These are phyloP conservation scores for Nannoperca australis DNA, from an alignment of 2,797 vertebrate genomes.

Conservation along the genomic window DNA sequence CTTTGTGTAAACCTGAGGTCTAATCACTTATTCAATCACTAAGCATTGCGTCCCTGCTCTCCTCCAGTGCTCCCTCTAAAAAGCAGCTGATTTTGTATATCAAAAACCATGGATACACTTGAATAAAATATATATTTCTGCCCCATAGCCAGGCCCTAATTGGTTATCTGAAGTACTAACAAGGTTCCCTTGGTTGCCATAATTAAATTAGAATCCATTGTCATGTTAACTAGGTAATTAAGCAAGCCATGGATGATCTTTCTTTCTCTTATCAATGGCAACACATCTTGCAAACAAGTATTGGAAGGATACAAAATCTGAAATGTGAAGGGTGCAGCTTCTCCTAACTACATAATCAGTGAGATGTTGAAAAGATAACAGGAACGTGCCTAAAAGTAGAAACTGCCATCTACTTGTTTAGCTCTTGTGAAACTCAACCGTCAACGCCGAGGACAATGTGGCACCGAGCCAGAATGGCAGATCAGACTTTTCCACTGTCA, in stretches of 20 bases:
- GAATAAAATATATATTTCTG: slow-evolving; percentile 61
- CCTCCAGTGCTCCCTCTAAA: slow-evolving; percentile 44
- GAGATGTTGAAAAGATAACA: slow-evolving; percentile 51
- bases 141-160: slow-evolving; percentile 50
- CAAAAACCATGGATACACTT: slow-evolving; percentile 69
- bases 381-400: slow-evolving; percentile 46
- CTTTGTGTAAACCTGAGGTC: slow-evolving; percentile 74
- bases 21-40: slow-evolving; percentile 83
- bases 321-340: slow-evolving; percentile 23
- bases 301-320: slow-evolving; percentile 3
- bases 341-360: slow-evolving; percentile 25
- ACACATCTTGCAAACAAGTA: slow-evolving; percentile 28
- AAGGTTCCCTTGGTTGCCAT: slow-evolving; percentile 57
- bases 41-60: slow-evolving; percentile 67
- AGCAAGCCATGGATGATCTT: slow-evolving; percentile 49
- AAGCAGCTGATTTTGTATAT: slow-evolving; percentile 69
- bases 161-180: slow-evolving; percentile 63
- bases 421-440: slow-evolving; percentile 32
- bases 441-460: slow-evolving; percentile 49
- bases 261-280: slow-evolving; percentile 23
- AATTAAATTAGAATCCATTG: slow-evolving; percentile 74
- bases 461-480: slow-evolving; percentile 33
- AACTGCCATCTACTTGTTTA: slow-evolving; percentile 39
- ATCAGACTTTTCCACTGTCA: slow-evolving; percentile 43
- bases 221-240: slow-evolving; percentile 72